A percentile compares a stretch with the other conserved stretches of the same genome.
phyloP scores from a whole-genome alignment of 2,888 invertebrate species.

The Hypomecis atomaria region DNA sequence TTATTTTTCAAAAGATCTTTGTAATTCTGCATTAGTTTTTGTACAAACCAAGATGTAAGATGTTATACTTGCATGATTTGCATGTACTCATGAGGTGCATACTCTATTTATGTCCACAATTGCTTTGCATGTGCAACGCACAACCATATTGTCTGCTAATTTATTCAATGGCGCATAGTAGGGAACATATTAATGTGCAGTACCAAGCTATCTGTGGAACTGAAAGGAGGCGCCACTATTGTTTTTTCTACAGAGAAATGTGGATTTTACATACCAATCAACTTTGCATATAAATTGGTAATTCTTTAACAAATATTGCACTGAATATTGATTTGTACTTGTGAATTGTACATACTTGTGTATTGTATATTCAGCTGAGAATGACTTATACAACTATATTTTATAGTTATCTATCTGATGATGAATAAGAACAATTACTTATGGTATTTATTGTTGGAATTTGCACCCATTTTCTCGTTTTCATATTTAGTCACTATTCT shows the following conservation, averaged over 20 bases:
- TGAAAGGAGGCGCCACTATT: neutral
- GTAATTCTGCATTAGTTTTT: too few relatives aligned
- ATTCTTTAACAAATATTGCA: too few relatives aligned
- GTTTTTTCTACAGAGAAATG: neutral
- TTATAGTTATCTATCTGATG: too few relatives aligned
- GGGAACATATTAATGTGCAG: neutral
- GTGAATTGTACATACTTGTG: too few relatives aligned
- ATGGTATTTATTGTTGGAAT: neutral
- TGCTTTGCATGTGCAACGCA: slow-evolving; percentile 15
- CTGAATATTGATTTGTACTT: too few relatives aligned
- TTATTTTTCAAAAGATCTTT: too few relatives aligned
- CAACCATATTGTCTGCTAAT: slow-evolving; percentile 13
- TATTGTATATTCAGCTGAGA: too few relatives aligned
- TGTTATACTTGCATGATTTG: neutral
- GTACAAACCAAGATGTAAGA: too few relatives aligned
- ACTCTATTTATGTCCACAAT: slow-evolving; percentile 16
- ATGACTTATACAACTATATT: too few relatives aligned
- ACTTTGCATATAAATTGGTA: too few relatives aligned
- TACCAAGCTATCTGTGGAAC: neutral
- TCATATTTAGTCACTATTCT: neutral
- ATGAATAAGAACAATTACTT: neutral
- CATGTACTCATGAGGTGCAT: slow-evolving; percentile 4
- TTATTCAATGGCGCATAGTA: slow-evolving; percentile 9
- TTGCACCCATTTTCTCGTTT: too few relatives aligned
- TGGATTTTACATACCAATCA: neutral